Percentiles rank a stretch among this genome's conserved stretches.
These are phyloP conservation scores for Drosophila bunnanda DNA, from an alignment of 2,888 invertebrate genomes.

Conservation along the genomic window DNA sequence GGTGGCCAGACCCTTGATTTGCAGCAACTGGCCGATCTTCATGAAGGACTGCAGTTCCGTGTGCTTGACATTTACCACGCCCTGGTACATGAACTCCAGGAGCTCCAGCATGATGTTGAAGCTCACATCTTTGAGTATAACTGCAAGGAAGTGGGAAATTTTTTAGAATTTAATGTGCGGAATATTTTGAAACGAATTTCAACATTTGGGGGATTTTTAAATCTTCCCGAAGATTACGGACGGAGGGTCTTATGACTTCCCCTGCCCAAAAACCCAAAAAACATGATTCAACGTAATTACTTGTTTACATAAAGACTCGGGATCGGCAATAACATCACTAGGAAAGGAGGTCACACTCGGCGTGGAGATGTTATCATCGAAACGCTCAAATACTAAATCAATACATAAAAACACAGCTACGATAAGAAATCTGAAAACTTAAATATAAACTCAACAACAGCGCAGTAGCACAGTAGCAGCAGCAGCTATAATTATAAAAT, in stretches of 20 bases:
- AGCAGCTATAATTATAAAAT: slow-evolving; percentile 67
- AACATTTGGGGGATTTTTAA: neutral
- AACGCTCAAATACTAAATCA: slow-evolving; percentile 83
- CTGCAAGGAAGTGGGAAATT: slow-evolving; percentile 54
- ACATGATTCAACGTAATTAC: slow-evolving; percentile 23
- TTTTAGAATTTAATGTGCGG: neutral
- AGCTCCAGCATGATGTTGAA: slow-evolving; percentile 86
- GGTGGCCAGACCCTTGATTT: slow-evolving; percentile 85
- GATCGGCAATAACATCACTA: slow-evolving; percentile 49
- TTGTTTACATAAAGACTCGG: slow-evolving; percentile 37
- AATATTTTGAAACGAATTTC: neutral
- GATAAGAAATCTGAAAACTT: slow-evolving; percentile 84
- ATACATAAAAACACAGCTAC: slow-evolving; percentile 82
- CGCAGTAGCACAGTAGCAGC: slow-evolving; percentile 51
- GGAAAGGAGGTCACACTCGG: slow-evolving; percentile 82
- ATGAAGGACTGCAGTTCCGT: slow-evolving; percentile 85
- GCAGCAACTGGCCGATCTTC: slow-evolving; percentile 85
- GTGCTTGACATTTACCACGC: slow-evolving; percentile 86
- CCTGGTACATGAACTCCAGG: slow-evolving; percentile 87
- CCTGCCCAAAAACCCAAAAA: slow-evolving; percentile 9
- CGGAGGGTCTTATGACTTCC: neutral
- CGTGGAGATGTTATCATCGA: slow-evolving; percentile 83
- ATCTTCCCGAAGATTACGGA: neutral
- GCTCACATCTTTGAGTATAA: slow-evolving; percentile 87
- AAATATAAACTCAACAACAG: slow-evolving; percentile 74